phyloP scores from a whole-genome alignment of 2,113 vertebrate genomes.

The Podiceps cristatus region DNA sequence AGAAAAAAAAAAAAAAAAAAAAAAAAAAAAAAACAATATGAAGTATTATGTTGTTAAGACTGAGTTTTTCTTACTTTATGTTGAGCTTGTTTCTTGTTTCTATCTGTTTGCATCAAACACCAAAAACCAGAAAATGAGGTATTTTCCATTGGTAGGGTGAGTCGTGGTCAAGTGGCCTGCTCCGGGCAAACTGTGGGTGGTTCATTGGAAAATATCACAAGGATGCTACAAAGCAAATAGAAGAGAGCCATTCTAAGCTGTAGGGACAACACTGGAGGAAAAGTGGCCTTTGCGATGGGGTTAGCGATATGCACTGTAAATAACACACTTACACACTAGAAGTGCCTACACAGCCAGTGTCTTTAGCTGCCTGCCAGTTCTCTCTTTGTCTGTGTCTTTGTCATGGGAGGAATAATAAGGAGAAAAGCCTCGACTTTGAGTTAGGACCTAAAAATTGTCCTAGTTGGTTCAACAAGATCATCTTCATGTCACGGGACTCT shows the following conservation, averaged over 20 bases:
- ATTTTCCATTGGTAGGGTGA: not conserved
- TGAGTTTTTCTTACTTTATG: not conserved
- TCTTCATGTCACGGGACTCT: not conserved
- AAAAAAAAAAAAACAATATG: not conserved
- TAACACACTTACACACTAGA: not conserved
- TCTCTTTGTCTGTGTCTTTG: not conserved
- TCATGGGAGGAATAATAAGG: not conserved
- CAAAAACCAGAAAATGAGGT: not conserved
- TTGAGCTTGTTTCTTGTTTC: not conserved
- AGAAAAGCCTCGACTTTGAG: not conserved
- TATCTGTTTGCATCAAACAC: not conserved
- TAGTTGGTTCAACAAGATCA: not conserved
- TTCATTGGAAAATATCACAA: not conserved
- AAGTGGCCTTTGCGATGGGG: not conserved
- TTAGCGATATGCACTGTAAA: not conserved
- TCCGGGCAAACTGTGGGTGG: not conserved
- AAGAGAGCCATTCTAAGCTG: not conserved
- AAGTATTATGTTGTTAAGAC: not conserved
- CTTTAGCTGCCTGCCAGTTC: not conserved
- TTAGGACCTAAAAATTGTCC: not conserved
- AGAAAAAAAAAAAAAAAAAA: not conserved
- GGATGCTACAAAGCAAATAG: not conserved
- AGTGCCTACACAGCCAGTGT: not conserved
- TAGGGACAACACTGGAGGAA: not conserved
- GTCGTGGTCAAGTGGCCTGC: not conserved